These are phyloP conservation scores for Aleiodes alternator DNA, from an alignment of 2,888 invertebrate genomes.

Conservation along the genomic window DNA sequence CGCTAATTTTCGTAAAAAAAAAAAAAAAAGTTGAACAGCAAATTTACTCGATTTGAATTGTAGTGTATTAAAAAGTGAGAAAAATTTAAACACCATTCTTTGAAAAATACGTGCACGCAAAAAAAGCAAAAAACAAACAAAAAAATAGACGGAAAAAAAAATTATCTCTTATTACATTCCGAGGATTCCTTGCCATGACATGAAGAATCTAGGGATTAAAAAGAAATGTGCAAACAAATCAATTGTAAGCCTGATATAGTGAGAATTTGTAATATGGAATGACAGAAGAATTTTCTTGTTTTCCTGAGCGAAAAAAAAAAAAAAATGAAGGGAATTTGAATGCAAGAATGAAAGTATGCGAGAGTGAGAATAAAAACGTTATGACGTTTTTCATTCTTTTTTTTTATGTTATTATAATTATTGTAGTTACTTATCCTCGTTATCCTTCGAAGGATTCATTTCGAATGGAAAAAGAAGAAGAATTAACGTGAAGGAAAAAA, in stretches of 20 bases:
- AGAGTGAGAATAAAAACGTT: slow-evolving; percentile 42
- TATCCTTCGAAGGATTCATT: slow-evolving; percentile 54
- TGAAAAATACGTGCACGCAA: slow-evolving; percentile 41
- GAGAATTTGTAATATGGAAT: slow-evolving; percentile 40
- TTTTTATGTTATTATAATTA: slow-evolving; percentile 51
- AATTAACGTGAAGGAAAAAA: slow-evolving; percentile 23
- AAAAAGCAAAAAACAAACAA: neutral
- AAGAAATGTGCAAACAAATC: slow-evolving; percentile 24
- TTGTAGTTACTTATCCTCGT: slow-evolving; percentile 52
- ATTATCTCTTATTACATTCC: slow-evolving; percentile 41
- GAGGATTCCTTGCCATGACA: slow-evolving; percentile 40
- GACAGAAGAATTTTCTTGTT: slow-evolving; percentile 32
- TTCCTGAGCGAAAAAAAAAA: slow-evolving; percentile 16
- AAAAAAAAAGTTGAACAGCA: slow-evolving; percentile 19
- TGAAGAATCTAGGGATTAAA: slow-evolving; percentile 19
- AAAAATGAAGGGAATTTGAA: slow-evolving; percentile 5
- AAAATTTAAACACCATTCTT: slow-evolving; percentile 31
- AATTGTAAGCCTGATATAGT: slow-evolving; percentile 25
- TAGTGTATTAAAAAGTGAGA: slow-evolving; percentile 24
- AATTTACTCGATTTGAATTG: slow-evolving; percentile 18
- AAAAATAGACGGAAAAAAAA: slow-evolving; percentile 38
- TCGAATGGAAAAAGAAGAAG: slow-evolving; percentile 32
- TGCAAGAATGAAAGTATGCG: slow-evolving; percentile 13
- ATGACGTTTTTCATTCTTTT: slow-evolving; percentile 51
- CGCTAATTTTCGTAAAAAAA: slow-evolving; percentile 16